Evolutionary conservation across 2,797 vertebrate species (phyloP).

Genomic region (Eulemur coronatus): DNA sequence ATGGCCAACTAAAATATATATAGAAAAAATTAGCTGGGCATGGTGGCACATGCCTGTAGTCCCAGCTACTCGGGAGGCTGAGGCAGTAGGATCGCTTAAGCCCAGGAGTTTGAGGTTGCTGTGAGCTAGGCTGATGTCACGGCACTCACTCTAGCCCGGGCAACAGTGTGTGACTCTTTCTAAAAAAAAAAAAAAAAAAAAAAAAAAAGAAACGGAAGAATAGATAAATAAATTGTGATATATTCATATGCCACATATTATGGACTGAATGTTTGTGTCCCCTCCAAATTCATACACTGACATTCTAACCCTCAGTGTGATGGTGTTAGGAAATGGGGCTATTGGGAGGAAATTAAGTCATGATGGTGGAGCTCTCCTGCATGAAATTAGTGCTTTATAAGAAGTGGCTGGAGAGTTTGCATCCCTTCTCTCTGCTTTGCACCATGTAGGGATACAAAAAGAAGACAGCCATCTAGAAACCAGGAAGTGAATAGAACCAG

Average conservation of each 20-base stretch:
- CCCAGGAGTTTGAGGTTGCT: no score
- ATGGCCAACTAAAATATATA: no score
- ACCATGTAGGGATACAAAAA: background rate
- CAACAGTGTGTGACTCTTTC: no score
- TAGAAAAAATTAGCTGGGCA: no score
- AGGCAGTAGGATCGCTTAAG: no score
- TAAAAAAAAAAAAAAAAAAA: no score
- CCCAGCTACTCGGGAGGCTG: no score
- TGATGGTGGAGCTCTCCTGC: background rate
- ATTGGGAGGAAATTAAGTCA: background rate
- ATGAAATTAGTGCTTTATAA: background rate
- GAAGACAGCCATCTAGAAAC: background rate
- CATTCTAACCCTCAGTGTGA: background rate
- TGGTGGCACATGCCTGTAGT: no score
- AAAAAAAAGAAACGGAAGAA: background rate
- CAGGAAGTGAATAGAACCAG: background rate
- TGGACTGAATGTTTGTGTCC: background rate
- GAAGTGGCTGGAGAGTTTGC: background rate
- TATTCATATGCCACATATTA: background rate
- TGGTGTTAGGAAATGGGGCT: background rate
- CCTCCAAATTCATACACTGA: background rate
- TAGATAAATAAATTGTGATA: background rate
- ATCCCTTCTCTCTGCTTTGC: background rate
- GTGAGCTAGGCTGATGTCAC: no score
- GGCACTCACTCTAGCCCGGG: no score